These are phyloP conservation scores for Drosophila orena DNA, from an alignment of 1,140 invertebrate species.

Conservation along the genomic window DNA sequence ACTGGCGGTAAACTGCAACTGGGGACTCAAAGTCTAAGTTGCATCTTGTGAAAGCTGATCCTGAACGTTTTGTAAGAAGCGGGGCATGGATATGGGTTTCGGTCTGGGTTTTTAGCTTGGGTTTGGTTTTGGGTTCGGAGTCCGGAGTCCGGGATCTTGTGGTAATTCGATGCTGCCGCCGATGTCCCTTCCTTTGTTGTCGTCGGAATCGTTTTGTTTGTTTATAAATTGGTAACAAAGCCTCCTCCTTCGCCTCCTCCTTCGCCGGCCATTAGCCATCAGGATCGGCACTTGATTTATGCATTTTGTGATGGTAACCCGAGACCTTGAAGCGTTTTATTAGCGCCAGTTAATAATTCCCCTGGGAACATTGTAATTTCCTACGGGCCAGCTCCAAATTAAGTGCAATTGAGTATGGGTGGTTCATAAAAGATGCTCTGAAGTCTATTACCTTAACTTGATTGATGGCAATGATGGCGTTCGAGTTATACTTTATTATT, in stretches of 20 bases:
- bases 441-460: slow-evolving; percentile 13
- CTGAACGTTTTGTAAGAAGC: slow-evolving; percentile 72
- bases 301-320: slow-evolving; percentile 56
- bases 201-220: slow-evolving; percentile 67
- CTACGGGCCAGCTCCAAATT: not conserved
- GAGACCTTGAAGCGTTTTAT: slow-evolving; percentile 42
- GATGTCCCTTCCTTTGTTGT: slow-evolving; percentile 43
- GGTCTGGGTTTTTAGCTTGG: slow-evolving; percentile 5
- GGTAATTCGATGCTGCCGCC: slow-evolving; percentile 66
- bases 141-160: slow-evolving; percentile 41
- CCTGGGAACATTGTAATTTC: slow-evolving; percentile 7
- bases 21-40: slow-evolving; percentile 77
- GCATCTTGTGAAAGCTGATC: slow-evolving; percentile 78
- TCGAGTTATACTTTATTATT: no score
- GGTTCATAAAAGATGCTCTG: slow-evolving; percentile 1
- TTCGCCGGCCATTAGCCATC: slow-evolving; percentile 52
- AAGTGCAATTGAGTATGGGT: slow-evolving; percentile 9
- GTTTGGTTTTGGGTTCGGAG: slow-evolving; percentile 14
- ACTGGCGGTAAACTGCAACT: slow-evolving; percentile 59
- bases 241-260: slow-evolving; percentile 39
- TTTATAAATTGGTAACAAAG: slow-evolving; percentile 64
- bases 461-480: not conserved
- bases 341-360: slow-evolving; percentile 55
- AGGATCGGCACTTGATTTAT: slow-evolving; percentile 72
- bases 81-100: slow-evolving; percentile 29